Evolutionary conservation across 1,140 invertebrate genomes (phyloP).

Genomic region (Sarcophaga bullata): DNA sequence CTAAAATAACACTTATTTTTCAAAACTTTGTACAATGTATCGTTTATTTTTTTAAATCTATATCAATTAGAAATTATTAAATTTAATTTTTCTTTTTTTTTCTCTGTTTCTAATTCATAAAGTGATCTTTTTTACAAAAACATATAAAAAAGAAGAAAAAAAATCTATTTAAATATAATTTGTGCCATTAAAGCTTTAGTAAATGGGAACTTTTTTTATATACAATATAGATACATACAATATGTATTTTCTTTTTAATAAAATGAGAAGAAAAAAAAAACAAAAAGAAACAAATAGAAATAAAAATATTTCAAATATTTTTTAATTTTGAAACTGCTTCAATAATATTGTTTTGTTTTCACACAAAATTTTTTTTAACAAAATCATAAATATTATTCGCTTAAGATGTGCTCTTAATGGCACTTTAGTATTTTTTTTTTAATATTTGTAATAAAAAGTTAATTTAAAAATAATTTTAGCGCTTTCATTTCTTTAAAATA

Average conservation of each 20-base stretch:
- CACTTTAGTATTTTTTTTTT: not conserved
- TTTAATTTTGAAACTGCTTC: not conserved
- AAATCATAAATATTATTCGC: not conserved
- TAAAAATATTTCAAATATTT: not conserved
- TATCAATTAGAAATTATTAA: not conserved
- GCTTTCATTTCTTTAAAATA: no score
- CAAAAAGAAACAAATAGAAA: not conserved
- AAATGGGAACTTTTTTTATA: not conserved
- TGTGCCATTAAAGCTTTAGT: conserved; percentile 39
- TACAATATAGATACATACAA: no score
- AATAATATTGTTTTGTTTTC: conserved; percentile 15
- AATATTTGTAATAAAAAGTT: no score
- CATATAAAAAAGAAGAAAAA: not conserved
- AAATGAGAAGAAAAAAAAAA: not conserved
- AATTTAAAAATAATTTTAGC: no score
- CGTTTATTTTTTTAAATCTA: not conserved
- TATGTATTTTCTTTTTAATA: not conserved
- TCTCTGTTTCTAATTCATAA: conserved; percentile 14
- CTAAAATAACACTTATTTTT: conserved; percentile 15
- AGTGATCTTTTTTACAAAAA: conserved; percentile 27
- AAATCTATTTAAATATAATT: conserved; percentile 26
- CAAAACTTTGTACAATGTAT: conserved; percentile 19
- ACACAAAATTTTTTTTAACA: not conserved
- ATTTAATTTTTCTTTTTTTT: conserved; percentile 4
- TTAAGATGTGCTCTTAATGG: not conserved